Evolutionary conservation across 2,888 invertebrate genomes (phyloP), one percentile per base, ranked within the genome.

Genomic region (Petrolisthes manimaculis): DNA sequence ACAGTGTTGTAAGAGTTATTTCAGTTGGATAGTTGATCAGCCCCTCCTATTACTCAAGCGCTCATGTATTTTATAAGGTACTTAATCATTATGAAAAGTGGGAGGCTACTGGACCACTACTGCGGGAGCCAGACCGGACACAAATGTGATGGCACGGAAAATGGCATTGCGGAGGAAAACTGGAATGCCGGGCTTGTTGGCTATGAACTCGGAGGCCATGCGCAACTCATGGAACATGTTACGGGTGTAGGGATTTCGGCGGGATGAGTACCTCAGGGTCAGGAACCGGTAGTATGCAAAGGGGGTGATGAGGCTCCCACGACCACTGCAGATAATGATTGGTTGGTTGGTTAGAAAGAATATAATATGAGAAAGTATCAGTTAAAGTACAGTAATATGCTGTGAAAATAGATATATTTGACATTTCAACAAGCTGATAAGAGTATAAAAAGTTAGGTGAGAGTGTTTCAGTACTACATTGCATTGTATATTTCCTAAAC

Each of bases 251-350:
- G 99, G 98, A 94, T 99, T 99, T 92, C 99, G 96, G 88, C 97
- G 95, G 6, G 99, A 99, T 90, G 96, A 94, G 94, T 99, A 98
- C 90, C 99, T 96, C 93, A 97, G 95, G 90, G 96, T 95, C 92
- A 99, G 94, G 94, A 99, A 99, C 93, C 99, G 97, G 94, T 98
- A 99, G 94, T 99, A 99, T 92, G 98, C 95, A 94, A 99, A 97
- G 78, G 99, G 98, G 18, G 98, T 96, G 92, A 99, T 94, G 89
- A 99, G 94, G 55, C 97, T 97, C 92, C 97, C 97, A 93, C 96
- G 95, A 55, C 98, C 98, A 93, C 98, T 99, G 94, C 82, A 94
- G 94, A 91, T 81, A 69, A 74, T 61, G 88, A 75, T 53, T 67
- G n/a, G 51, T 61, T 74, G 67, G 12, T 85, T 37, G 37, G 37